Base-by-base conservation (phyloP, 2,113 vertebrate species). In the Pangasianodon gigas region DNA sequence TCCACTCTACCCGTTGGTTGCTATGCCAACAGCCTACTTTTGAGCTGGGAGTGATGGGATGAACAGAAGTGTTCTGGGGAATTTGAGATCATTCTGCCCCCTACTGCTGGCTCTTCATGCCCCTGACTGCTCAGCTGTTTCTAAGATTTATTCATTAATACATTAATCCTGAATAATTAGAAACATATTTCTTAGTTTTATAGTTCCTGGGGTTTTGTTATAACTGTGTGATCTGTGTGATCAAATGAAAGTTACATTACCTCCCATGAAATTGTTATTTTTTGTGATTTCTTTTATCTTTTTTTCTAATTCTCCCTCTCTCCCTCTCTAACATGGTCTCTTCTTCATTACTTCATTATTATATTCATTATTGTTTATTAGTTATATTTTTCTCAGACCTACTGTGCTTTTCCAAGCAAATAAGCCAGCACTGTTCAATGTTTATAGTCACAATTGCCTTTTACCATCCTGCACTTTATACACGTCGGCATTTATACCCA, bases 21-120 rank as follows among this genome's bases (percentile, higher is more conserved):
- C 96, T 93, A 96, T 96, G 96, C 94, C 96, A 95, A 96, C 95
- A 95, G 95, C 96, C 96, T 95, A 96, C 94, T 96, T 96, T 96
- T 93, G 88, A 87, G 93, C 92, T 92, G 93, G 92, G 93, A 92
- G 94, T 93, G 93, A 94, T 94, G 93, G 93, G 92, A 95, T 93
- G 93, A 91, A 88, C 89, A 86, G 51, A 93, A 94, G 91, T 92
- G 75, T 94, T 62, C 9, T 91, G 94, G 93, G 93, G 92, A 94
- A 93, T 83, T 92, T 91, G 90, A 93, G 94, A 91, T 90, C 90
- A 93, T 93, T 94, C 94, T 95, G 92, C 96, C 95, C 89, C 93
- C 95, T 94, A 94, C 95, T 96, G 95, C 91, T 93, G 87, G 92
- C 91, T 93, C 88, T 93, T 93, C 91, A 91, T 87, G 92, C 95